Base-by-base conservation (phyloP, 2,113 vertebrate species). In the Sander vitreus region DNA sequence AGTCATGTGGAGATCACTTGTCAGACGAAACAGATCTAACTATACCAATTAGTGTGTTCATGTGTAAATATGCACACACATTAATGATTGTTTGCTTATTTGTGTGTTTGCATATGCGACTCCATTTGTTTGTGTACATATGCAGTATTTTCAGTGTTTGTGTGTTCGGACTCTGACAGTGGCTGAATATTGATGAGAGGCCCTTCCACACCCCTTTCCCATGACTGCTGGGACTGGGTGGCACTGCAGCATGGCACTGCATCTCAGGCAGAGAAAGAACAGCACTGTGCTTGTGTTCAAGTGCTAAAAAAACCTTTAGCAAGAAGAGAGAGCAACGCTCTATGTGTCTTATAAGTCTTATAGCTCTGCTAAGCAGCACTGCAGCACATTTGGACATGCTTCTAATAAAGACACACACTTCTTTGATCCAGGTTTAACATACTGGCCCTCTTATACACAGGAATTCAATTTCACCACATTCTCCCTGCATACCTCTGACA, bases 121-220 rank as follows among this genome's bases (percentile, higher is more conserved):
- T 67, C 36, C 23, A 3, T 45, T 54, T 81, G 72, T 83, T 71
- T 91, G 62, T 39, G 69, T 72, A 75, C 66, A 77, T 75, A 36
- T 68, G 82, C 60, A 27, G 62, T n/a, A 78, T 80, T 85, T 51
- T 66, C 51, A 14, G 50, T 75, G 81, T 71, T 70, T 82, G 75
- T 78, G 69, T 85, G 83, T 84, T 76, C 70, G 83, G 69, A 78
- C 76, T n/a, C 73, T 55, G 86, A 73, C 67, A 60, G 76, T 55
- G 50, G 71, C 18, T 93, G 94, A 90, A 95, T 95, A 92, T 89
- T 93, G 86, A 94, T 94, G 93, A 93, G 89, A 91, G 91, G 87
- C 88, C 88, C 85, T 33, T 75, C 80, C 80, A 84, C 83, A 59
- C 80, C 80, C 45, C 47, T 82, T 88, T 91, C 87, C 81, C 87